Evolutionary conservation across 2,888 invertebrate species (phyloP).

Genomic region (Scelioninae gen. 2): DNA sequence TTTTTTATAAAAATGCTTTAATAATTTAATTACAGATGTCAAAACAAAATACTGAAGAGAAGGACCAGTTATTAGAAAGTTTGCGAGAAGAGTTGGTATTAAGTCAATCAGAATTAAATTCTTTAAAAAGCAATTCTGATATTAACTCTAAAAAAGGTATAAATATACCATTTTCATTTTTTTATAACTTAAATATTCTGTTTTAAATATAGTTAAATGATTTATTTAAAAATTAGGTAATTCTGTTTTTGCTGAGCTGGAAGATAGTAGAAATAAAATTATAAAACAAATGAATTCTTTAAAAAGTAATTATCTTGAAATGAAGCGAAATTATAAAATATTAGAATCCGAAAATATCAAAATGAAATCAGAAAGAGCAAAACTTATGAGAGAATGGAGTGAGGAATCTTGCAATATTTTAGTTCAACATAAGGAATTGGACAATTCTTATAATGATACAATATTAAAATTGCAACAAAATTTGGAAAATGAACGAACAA

Average conservation of each 20-base stretch:
- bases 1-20: not conserved
- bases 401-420: conserved; percentile 62
- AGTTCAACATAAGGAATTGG: conserved; percentile 62
- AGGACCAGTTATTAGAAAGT: conserved; percentile 62
- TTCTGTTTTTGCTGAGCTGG: conserved; percentile 72
- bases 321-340: conserved; percentile 62
- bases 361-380: conserved; percentile 63
- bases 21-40: conserved; percentile 32
- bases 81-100: conserved; percentile 63
- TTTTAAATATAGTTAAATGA: not conserved
- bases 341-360: conserved; percentile 65
- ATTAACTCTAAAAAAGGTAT: conserved; percentile 62
- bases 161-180: too few relatives aligned
- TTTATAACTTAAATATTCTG: not conserved
- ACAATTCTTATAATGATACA: conserved; percentile 64
- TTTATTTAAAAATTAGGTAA: conserved; percentile 63
- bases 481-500: conserved; percentile 63
- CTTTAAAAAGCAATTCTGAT: conserved; percentile 60
- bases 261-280: conserved; percentile 66
- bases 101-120: conserved; percentile 63
- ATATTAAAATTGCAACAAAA: conserved; percentile 66
- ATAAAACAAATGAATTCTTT: conserved; percentile 64
- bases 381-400: conserved; percentile 63
- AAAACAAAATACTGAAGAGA: conserved; percentile 61
- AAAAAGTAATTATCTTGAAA: conserved; percentile 62